Evolutionary conservation across 2,797 vertebrate genomes (phyloP).

Genomic region (Tachyglossus aculeatus): DNA sequence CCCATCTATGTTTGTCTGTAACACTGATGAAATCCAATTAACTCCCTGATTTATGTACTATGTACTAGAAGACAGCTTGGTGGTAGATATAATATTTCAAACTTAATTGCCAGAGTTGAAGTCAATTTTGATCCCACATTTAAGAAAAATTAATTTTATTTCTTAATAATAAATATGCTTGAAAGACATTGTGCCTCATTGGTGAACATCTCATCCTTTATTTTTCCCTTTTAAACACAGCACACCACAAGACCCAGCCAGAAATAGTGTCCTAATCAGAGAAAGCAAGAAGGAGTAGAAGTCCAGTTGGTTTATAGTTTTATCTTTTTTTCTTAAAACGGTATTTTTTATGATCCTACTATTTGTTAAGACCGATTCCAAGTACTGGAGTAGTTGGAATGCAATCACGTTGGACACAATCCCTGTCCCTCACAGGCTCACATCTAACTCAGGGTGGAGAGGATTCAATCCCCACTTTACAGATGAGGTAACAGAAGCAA

Average conservation of each 20-base stretch:
- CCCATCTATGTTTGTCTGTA: slow-evolving; percentile 3
- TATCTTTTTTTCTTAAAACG: no score
- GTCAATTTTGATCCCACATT: not conserved
- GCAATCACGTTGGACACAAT: no score
- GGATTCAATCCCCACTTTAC: no score
- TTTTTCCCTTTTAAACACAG: no score
- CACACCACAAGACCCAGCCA: not conserved
- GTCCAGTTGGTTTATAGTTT: no score
- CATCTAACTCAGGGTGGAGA: no score
- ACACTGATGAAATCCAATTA: not conserved
- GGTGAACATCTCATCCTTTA: not conserved
- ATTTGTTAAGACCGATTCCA: no score
- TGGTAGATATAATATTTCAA: slow-evolving; percentile 8
- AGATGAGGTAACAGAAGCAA: no score
- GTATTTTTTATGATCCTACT: no score
- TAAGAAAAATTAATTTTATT: not conserved
- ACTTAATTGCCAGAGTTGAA: not conserved
- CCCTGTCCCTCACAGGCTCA: no score
- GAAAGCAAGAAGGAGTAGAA: no score
- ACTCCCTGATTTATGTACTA: slow-evolving; percentile 28
- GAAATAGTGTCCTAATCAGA: not conserved
- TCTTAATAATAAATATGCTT: not conserved
- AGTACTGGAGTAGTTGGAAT: no score
- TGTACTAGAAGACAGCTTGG: not conserved
- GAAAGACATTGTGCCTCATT: not conserved